Conservation (phyloP, 2,113 vertebrate genomes). For the Plecotus auritus region DNA sequence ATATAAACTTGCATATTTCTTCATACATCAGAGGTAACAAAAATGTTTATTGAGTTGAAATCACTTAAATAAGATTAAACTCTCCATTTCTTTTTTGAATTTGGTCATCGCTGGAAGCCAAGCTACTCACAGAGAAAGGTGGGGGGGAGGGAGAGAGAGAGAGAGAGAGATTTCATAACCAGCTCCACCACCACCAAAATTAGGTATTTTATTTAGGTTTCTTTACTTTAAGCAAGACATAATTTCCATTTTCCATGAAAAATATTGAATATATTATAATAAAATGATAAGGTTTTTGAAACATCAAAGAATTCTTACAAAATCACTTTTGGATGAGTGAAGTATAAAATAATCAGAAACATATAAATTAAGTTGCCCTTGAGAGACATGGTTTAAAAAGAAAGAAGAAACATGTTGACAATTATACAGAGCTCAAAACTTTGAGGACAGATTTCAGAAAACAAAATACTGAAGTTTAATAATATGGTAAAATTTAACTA, state of each 20-base stretch:
- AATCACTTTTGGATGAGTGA: slow-evolving; percentile 32
- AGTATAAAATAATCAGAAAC: slow-evolving; percentile 42
- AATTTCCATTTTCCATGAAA: slow-evolving; percentile 38
- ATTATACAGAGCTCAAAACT: background rate
- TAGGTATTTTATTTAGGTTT: background rate
- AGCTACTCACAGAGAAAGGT: background rate
- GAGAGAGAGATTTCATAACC: background rate
- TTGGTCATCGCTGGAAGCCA: background rate
- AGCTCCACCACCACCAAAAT: background rate
- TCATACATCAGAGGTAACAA: background rate
- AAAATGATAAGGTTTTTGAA: slow-evolving; percentile 36
- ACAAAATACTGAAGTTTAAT: slow-evolving; percentile 23
- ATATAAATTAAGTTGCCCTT: slow-evolving; percentile 49
- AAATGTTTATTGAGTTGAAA: background rate
- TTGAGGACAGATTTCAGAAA: slow-evolving; percentile 13
- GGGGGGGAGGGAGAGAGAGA: background rate
- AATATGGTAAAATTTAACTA: background rate
- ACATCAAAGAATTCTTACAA: slow-evolving; percentile 54
- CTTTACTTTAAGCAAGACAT: slow-evolving; percentile 27
- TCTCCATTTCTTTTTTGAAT: background rate
- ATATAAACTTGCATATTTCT: background rate
- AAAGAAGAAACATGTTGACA: slow-evolving; percentile 16
- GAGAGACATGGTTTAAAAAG: slow-evolving; percentile 25
- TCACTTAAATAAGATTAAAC: background rate
- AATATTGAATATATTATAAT: slow-evolving; percentile 27